Evolutionary conservation across 2,113 vertebrate genomes (phyloP).

Genomic region (Cariama cristata): DNA sequence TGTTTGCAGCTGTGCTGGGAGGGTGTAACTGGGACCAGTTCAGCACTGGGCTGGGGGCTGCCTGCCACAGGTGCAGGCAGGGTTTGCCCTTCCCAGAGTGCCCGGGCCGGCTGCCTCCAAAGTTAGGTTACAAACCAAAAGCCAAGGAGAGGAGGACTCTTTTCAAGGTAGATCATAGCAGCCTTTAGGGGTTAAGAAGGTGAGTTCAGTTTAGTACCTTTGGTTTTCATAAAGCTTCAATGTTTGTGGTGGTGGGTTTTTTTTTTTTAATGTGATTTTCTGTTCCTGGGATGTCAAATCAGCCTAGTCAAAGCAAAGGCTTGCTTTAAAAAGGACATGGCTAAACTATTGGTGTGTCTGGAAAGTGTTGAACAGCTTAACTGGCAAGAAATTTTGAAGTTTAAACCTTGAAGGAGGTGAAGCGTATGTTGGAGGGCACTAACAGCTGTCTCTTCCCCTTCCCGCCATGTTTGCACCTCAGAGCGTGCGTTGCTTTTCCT

Average conservation of each 20-base stretch:
- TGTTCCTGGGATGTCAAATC: neutral
- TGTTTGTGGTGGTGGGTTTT: too few relatives aligned
- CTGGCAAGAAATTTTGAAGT: neutral
- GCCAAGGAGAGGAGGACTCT: neutral
- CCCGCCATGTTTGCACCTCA: neutral
- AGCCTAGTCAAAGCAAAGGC: neutral
- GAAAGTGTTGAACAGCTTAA: neutral
- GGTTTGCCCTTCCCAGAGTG: neutral
- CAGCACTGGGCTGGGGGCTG: neutral
- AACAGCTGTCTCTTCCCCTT: neutral
- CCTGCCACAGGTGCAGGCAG: neutral
- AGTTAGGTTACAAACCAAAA: neutral
- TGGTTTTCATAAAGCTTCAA: neutral
- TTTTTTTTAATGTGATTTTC: neutral
- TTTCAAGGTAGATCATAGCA: neutral
- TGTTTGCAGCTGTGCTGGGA: neutral
- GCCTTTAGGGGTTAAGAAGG: neutral
- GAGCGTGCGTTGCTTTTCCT: neutral
- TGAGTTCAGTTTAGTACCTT: neutral
- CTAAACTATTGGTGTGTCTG: neutral
- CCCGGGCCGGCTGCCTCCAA: neutral
- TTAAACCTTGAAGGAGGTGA: neutral
- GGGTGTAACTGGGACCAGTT: neutral
- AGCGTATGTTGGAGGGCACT: neutral
- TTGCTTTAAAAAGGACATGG: fast-evolving